Base-by-base conservation (phyloP, 2,888 invertebrate species). In the Yponomeuta sedellus region DNA sequence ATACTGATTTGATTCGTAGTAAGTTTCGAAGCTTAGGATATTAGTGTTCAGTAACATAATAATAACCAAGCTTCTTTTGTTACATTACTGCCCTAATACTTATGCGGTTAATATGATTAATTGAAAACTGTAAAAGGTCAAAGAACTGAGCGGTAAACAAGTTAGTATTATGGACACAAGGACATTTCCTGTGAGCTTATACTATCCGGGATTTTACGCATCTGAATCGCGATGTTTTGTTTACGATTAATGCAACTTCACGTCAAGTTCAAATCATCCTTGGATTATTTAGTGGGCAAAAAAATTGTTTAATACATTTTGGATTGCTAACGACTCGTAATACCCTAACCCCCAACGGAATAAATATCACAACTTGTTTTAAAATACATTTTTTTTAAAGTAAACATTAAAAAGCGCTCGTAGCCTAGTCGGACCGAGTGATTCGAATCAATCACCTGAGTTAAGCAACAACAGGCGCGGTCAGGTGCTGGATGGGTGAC, bases 1-100 rank as follows among this genome's bases (percentile, higher is more conserved):
- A 86, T 86, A 88, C 88, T 81, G 88, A 90, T 90, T 90, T 90
- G 90, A 89, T 90, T 90, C 88, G 83, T 81, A 78, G 82, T 79
- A 77, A 80, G 80, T 82, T 81, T 82, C 82, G 79, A 83, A 83
- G 78, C 77, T 77, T 74, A 74, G 72, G 65, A 67, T 66, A 64
- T 61, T 66, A 67, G 64, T 59, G 67, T 66, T 28, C 57, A 22
- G 16, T 65, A 63, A 44, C 16, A 22, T n/a, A 59, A 64, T 64
- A 57, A 64, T 64, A 57, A 64, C 44, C 44, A n/a, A 64, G 10
- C 56, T 64, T 16, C 52, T 77, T 81, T 83, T 85, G 87, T 80
- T 78, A 69, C 57, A 34, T 80, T 78, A 69, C 25, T 25, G 22
- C 20, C n/a, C 20, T 20, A 11, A 59, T 22, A 25, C 4, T 59